phyloP scores from a whole-genome alignment of 2,113 vertebrate genomes.

The Podiceps cristatus region DNA sequence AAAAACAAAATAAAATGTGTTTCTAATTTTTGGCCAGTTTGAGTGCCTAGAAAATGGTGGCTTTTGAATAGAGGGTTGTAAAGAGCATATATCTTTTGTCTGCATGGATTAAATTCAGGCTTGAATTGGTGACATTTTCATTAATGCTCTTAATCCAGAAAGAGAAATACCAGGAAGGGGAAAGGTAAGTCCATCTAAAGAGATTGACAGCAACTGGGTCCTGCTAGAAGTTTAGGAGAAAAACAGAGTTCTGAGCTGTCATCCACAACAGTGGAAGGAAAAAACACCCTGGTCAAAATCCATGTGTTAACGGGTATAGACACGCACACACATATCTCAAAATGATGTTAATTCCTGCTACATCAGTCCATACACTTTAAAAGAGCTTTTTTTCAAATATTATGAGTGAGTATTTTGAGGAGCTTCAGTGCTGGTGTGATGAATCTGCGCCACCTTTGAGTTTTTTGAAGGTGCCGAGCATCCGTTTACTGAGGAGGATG shows the following conservation, averaged over 20 bases:
- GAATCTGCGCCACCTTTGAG: background rate
- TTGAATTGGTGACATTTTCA: background rate
- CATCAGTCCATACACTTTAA: background rate
- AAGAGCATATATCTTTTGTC: background rate
- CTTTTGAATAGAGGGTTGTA: background rate
- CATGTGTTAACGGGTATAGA: background rate
- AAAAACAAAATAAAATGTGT: slow-evolving; percentile 64
- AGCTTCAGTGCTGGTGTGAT: background rate
- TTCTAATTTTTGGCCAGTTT: slow-evolving; percentile 49
- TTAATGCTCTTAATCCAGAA: background rate
- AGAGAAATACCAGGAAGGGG: background rate
- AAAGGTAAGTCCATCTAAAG: background rate
- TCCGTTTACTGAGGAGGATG: background rate
- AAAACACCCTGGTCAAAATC: background rate
- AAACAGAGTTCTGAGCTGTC: background rate
- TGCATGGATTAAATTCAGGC: background rate
- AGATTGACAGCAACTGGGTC: background rate
- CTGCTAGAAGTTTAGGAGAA: background rate
- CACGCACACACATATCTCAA: background rate
- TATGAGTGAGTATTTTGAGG: background rate
- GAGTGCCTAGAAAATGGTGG: background rate
- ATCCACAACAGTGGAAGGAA: background rate
- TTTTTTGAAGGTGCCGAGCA: background rate
- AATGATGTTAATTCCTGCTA: background rate
- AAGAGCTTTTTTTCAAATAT: background rate